Evolutionary conservation across 2,797 vertebrate genomes (phyloP).

Genomic region (Tinamus major): DNA sequence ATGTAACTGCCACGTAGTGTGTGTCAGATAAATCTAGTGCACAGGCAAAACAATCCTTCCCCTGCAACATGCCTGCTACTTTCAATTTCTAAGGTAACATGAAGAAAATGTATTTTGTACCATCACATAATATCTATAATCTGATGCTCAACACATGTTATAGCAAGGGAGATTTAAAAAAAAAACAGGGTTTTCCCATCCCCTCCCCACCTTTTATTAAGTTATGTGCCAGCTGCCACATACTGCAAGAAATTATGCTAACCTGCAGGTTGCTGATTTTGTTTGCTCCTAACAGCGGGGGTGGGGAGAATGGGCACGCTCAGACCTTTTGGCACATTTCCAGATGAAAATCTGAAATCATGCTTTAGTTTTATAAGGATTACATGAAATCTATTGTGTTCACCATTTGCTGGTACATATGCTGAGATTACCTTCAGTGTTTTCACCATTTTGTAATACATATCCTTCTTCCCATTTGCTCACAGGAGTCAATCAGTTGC

Average conservation of each 20-base stretch:
- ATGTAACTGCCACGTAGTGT: neutral
- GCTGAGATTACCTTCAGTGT: neutral
- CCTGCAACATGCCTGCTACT: neutral
- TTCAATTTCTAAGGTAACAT: neutral
- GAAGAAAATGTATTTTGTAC: neutral
- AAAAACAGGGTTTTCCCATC: neutral
- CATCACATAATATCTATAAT: neutral
- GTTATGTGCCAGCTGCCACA: conserved; percentile 2
- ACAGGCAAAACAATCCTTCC: neutral
- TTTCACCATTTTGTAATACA: neutral
- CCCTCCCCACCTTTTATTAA: neutral
- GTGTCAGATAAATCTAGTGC: neutral
- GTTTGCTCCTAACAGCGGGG: neutral
- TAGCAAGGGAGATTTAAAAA: neutral
- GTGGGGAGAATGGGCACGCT: neutral
- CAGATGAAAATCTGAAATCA: neutral
- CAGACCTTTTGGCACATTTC: neutral
- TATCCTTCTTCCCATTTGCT: fast-evolving
- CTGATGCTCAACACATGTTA: fast-evolving
- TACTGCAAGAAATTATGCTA: neutral
- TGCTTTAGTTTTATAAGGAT: neutral
- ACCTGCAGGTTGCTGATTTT: neutral
- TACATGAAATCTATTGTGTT: neutral
- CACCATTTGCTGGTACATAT: neutral
- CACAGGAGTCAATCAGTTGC: neutral